Evolutionary conservation across 2,113 vertebrate species (phyloP), one percentile per base, ranked within the genome.

Genomic region (Podarcis muralis): DNA sequence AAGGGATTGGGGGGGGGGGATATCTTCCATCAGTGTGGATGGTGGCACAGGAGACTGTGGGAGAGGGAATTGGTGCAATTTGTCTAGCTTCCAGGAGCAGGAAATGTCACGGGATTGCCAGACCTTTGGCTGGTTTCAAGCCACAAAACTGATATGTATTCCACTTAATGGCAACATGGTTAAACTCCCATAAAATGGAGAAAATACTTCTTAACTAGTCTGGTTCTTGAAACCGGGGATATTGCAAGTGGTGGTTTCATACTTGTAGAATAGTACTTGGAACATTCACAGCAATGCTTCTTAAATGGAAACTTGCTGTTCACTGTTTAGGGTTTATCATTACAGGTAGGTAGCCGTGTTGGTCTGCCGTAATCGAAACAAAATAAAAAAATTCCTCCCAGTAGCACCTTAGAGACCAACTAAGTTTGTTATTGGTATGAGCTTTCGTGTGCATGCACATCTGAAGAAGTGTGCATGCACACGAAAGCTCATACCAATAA

Each of bases 241-340:
- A 15, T 16, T 81, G 79, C 53, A 57, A 53, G 16, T 35, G 57
- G 7, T 16, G 40, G 75, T 40, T 82, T 66, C 91, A 81, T 7
- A 32, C 18, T 32, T 68, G 27, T 30, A 32, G 72, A 30, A 30
- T 87, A 74, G 57, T 59, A 62, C 25, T 85, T 85, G 62, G 25
- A 3, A 69, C 79, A 81, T 53, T 74, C 6, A 9, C 35, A 37
- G 85, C 62, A 68, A 1, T 48, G 7, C 84, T 53, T 40, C 76
- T 30, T 86, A 91, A 89, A 1, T 90, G 66, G 30, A 83, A 40
- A 90, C 86, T 86, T 90, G 53, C 53, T 27, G 16, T 84, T 91
- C 37, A 48, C 1, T 71, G 22, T 72, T 84, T 35, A 76, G 9
- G 81, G 5, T 0, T 25, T 81, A 84, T 27, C 71, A 11, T 25